phyloP scores from a whole-genome alignment of 2,888 invertebrate species.

The Neuroscelio doddi region DNA sequence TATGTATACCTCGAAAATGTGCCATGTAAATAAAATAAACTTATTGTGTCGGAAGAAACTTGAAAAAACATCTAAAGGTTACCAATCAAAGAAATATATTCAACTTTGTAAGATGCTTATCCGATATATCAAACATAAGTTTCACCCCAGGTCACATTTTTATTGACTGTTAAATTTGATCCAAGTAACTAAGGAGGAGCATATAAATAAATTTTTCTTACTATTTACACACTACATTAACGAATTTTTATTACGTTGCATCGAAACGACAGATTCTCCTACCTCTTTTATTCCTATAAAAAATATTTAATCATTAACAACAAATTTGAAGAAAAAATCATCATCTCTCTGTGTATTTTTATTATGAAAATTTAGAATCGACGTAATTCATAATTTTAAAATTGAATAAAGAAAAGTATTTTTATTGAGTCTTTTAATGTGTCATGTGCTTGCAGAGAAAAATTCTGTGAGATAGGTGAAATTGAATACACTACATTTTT shows the following conservation, averaged over 20 bases:
- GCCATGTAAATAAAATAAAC: too few relatives aligned
- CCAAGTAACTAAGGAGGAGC: neutral
- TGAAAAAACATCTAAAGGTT: neutral
- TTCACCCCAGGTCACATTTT: too few relatives aligned
- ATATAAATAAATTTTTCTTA: slow-evolving; percentile 17
- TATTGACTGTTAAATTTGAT: neutral
- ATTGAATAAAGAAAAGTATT: too few relatives aligned
- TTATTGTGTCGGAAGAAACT: too few relatives aligned
- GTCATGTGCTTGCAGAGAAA: too few relatives aligned
- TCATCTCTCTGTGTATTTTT: neutral
- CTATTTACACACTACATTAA: slow-evolving; percentile 13
- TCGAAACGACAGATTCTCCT: neutral
- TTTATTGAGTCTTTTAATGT: too few relatives aligned
- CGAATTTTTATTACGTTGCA: neutral
- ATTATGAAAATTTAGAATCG: too few relatives aligned
- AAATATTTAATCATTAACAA: neutral
- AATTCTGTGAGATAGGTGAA: too few relatives aligned
- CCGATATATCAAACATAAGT: neutral
- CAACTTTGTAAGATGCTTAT: neutral
- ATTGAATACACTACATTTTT: too few relatives aligned
- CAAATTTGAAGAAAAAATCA: neutral
- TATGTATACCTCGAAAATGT: too few relatives aligned
- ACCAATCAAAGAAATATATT: neutral
- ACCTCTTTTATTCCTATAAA: neutral
- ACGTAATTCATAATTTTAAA: too few relatives aligned